A percentile compares a stretch with the other conserved stretches of the same genome.
Evolutionary conservation across 2,113 vertebrate species (phyloP).

Genomic region (Bos indicus): DNA sequence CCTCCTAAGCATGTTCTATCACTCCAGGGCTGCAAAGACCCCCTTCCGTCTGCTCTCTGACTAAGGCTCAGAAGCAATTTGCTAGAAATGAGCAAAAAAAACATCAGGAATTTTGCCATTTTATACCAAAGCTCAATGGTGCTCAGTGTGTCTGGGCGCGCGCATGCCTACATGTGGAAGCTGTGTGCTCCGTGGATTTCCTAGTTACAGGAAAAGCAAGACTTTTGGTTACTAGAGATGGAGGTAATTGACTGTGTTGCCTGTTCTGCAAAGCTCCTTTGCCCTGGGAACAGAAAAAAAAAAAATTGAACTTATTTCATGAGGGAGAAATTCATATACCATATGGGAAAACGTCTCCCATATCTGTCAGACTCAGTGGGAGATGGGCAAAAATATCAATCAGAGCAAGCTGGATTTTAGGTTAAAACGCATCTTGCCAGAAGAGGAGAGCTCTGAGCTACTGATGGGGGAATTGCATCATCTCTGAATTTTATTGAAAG

Average conservation of each 20-base stretch:
- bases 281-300: slow-evolving; percentile 34
- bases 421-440: not conserved
- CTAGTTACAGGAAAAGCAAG: slow-evolving; percentile 57
- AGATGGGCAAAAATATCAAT: slow-evolving; percentile 37
- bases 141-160: not conserved
- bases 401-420: slow-evolving; percentile 3
- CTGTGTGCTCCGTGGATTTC: slow-evolving; percentile 39
- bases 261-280: slow-evolving; percentile 55
- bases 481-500: slow-evolving; percentile 47
- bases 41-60: slow-evolving; percentile 15
- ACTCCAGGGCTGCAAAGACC: not conserved
- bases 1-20: not conserved
- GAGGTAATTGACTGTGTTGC: slow-evolving; percentile 55
- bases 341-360: not conserved
- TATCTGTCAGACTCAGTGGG: slow-evolving; percentile 10
- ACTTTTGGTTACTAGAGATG: slow-evolving; percentile 46
- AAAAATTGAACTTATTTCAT: not conserved
- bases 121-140: not conserved
- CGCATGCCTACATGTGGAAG: accelerated
- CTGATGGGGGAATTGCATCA: not conserved
- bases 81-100: slow-evolving; percentile 26
- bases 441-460: not conserved
- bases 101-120: slow-evolving; percentile 39
- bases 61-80: slow-evolving; percentile 47
- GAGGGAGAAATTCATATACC: slow-evolving; percentile 13